These are phyloP conservation scores for Tympanuchus pallidicinctus DNA, from an alignment of 2,113 vertebrate genomes.

Conservation along the genomic window DNA sequence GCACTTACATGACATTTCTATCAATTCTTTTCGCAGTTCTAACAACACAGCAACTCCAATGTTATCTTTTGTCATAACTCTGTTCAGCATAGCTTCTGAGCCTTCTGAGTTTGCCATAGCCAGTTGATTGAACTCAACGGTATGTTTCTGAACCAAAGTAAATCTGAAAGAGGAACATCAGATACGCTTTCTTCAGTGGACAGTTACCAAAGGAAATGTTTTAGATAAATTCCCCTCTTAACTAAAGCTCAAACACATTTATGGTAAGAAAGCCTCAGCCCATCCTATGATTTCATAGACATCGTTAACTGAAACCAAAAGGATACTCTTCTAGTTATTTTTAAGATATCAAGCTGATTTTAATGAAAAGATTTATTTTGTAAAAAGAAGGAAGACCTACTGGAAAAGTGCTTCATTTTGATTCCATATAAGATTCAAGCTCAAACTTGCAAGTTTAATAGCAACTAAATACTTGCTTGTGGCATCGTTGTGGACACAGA, in stretches of 20 bases:
- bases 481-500: not conserved
- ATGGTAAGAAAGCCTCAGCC: not conserved
- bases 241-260: not conserved
- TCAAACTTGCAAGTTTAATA: not conserved
- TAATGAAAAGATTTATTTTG: not conserved
- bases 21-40: slow-evolving; percentile 93
- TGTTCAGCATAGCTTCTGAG: slow-evolving; percentile 97
- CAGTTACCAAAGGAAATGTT: not conserved
- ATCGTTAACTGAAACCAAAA: not conserved
- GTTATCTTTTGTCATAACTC: slow-evolving; percentile 99
- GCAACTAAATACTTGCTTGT: not conserved
- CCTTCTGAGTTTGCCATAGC: slow-evolving; percentile 99
- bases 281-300: not conserved
- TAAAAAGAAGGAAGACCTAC: not conserved
- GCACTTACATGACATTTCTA: slow-evolving; percentile 92
- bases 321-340: not conserved
- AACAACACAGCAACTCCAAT: slow-evolving; percentile 95
- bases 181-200: not conserved
- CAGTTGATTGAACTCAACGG: slow-evolving; percentile 98
- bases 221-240: not conserved
- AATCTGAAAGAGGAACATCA: slow-evolving; percentile 83
- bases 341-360: not conserved
- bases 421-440: not conserved
- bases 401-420: not conserved
- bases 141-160: slow-evolving; percentile 96